These are phyloP conservation scores for Genyomyrus donnyi DNA, from an alignment of 2,113 vertebrate genomes.

Conservation along the genomic window DNA sequence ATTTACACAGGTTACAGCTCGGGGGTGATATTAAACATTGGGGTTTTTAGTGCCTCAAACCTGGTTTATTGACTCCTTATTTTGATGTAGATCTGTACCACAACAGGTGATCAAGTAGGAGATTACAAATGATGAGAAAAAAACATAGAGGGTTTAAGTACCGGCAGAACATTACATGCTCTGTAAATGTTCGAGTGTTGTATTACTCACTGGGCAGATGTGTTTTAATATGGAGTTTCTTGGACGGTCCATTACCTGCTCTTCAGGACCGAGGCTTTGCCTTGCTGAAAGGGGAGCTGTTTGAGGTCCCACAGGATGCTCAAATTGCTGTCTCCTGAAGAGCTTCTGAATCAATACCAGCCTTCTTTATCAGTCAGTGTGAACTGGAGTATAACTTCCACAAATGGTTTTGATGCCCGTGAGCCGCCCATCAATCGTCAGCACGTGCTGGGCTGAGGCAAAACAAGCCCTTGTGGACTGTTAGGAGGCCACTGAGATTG, in stretches of 20 bases:
- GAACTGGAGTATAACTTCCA: constrained; percentile 81
- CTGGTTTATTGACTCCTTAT: background rate
- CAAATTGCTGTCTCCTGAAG: constrained; percentile 76
- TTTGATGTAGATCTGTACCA: background rate
- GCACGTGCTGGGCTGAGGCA: constrained; percentile 25
- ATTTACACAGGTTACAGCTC: background rate
- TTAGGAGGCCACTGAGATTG: background rate
- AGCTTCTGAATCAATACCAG: constrained; percentile 71
- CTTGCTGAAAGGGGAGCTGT: constrained; percentile 47
- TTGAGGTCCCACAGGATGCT: constrained; percentile 68
- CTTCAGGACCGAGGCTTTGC: background rate
- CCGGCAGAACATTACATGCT: background rate
- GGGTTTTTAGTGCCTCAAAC: background rate
- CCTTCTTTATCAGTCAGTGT: constrained; percentile 71
- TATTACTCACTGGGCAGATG: background rate
- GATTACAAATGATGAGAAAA: background rate
- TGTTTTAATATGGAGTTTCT: background rate
- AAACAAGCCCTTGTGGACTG: background rate
- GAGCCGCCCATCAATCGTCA: constrained; percentile 67
- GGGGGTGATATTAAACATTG: background rate
- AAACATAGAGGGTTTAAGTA: background rate
- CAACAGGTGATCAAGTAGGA: background rate
- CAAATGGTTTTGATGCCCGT: constrained; percentile 77
- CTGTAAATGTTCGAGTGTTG: background rate
- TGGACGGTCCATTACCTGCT: background rate